Conservation (phyloP, 2,888 invertebrate species). For the Strigamia maritima region DNA sequence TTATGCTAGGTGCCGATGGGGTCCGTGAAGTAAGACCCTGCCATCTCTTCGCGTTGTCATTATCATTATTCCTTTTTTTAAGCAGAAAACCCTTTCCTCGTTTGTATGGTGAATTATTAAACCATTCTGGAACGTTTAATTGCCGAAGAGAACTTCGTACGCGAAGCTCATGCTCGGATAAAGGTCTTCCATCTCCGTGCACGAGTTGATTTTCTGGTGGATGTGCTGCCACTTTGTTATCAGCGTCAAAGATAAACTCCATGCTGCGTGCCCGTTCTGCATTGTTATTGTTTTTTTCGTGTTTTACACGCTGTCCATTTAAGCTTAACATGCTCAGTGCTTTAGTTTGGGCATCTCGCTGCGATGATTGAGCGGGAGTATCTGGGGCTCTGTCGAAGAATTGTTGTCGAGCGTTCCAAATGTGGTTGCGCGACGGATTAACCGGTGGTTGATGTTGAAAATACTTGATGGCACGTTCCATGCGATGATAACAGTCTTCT, state of each 20-base stretch:
- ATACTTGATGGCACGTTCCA: slow-evolving; percentile 35
- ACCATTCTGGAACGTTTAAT: slow-evolving; percentile 94
- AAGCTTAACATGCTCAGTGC: slow-evolving; percentile 43
- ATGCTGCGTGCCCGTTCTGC: slow-evolving; percentile 72
- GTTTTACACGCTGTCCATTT: slow-evolving; percentile 38
- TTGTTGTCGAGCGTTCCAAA: slow-evolving; percentile 43
- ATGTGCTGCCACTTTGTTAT: slow-evolving; percentile 81
- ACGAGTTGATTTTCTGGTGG: slow-evolving; percentile 88
- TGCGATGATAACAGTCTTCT: background rate
- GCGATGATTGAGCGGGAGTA: slow-evolving; percentile 44
- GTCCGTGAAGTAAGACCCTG: slow-evolving; percentile 43
- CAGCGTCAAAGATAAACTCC: slow-evolving; percentile 92
- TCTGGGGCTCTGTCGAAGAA: slow-evolving; percentile 43
- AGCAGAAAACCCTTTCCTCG: slow-evolving; percentile 38
- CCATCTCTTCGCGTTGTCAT: background rate
- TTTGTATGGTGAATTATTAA: slow-evolving; percentile 67
- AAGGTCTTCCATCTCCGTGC: slow-evolving; percentile 62
- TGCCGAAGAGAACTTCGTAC: slow-evolving; percentile 90
- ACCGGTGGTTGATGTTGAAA: slow-evolving; percentile 43
- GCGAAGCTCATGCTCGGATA: slow-evolving; percentile 90
- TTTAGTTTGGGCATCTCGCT: slow-evolving; percentile 50
- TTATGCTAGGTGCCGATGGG: slow-evolving; percentile 42
- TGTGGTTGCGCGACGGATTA: slow-evolving; percentile 39
- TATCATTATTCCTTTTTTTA: background rate
- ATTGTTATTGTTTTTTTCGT: no score